Conservation (phyloP, 2,888 invertebrate species). For the Caenorhabditis doughertyi region DNA sequence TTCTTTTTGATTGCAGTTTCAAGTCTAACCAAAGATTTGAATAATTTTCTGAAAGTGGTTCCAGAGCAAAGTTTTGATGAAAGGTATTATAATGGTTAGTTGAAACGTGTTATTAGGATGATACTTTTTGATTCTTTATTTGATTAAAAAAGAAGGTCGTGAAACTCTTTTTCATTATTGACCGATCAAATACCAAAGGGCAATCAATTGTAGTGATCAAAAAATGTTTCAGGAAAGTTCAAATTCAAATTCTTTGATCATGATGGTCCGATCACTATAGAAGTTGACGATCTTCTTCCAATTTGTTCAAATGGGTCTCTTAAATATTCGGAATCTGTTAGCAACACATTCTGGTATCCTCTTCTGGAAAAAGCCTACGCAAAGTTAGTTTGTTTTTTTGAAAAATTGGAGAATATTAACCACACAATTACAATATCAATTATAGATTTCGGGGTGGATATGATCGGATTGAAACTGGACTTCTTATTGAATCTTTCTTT, state of each 20-base stretch:
- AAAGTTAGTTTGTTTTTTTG: constrained; percentile 13
- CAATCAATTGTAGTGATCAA: neutral
- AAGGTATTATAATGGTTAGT: constrained; percentile 14
- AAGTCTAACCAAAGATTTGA: constrained; percentile 22
- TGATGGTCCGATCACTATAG: neutral
- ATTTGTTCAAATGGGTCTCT: neutral
- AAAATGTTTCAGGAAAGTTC: constrained; percentile 21
- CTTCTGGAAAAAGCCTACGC: constrained; percentile 40
- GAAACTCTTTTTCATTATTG: neutral
- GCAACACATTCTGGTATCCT: constrained; percentile 29
- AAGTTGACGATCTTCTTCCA: constrained; percentile 26
- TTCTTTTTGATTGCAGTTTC: constrained; percentile 28
- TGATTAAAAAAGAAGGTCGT: neutral
- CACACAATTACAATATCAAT: neutral
- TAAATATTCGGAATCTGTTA: constrained; percentile 8
- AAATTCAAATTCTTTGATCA: constrained; percentile 11
- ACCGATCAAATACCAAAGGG: neutral
- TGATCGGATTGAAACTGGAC: constrained; percentile 10
- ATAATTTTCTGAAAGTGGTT: constrained; percentile 6
- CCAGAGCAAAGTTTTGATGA: constrained; percentile 21
- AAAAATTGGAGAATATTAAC: neutral
- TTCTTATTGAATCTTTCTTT: neutral
- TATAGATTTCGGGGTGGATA: constrained; percentile 34
- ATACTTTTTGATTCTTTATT: neutral
- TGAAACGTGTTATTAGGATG: neutral